Base-by-base conservation (phyloP, 2,113 vertebrate genomes). In the Notothenia coriiceps region DNA sequence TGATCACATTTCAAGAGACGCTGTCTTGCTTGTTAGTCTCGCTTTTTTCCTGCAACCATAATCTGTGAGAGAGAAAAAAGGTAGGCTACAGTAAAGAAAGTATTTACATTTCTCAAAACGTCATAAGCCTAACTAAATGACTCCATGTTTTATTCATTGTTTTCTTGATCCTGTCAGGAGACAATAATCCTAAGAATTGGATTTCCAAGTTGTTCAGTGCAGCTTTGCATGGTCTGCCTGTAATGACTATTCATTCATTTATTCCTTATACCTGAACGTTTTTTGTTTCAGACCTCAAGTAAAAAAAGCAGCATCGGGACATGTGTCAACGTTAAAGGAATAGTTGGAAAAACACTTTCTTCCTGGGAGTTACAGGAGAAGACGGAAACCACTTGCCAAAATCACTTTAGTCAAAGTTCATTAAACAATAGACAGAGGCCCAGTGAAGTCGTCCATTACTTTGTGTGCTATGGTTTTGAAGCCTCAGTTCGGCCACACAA, bases 1-100 rank as follows among this genome's bases (percentile, higher is more conserved):
- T 66, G 47, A 80, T 85, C 59, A 70, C 47, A 35, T 61, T 70
- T 57, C 22, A 25, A 56, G 52, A 54, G 52, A 59, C 29, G n/a
- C 69, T 59, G 56, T 69, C 25, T 66, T 52, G 13, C 60, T 80
- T 70, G 70, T 84, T 70, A 62, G 70, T 79, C 56, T 71, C 35
- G 13, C 61, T 83, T 77, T 65, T 51, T 25, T 3, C 46, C 74
- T 60, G 20, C 49, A 57, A 2, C 52, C 12, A 0, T 43, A 59
- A 72, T 57, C 44, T 79, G 63, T 65, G 59, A 69, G 29, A 77
- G 15, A 67, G 18, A 46, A 59, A 57, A 62, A 70, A 62, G 29
- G 7, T 10, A 10, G 49, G 40, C 29, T 56, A 49, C 57, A 50
- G 33, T 22, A 60, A 60, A 70, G 2, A 56, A 50, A 62, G 67